A percentile compares a stretch with the other conserved stretches of the same genome.
Conservation (phyloP, 1,140 invertebrate species). For the Tetragonula clypearis region DNA sequence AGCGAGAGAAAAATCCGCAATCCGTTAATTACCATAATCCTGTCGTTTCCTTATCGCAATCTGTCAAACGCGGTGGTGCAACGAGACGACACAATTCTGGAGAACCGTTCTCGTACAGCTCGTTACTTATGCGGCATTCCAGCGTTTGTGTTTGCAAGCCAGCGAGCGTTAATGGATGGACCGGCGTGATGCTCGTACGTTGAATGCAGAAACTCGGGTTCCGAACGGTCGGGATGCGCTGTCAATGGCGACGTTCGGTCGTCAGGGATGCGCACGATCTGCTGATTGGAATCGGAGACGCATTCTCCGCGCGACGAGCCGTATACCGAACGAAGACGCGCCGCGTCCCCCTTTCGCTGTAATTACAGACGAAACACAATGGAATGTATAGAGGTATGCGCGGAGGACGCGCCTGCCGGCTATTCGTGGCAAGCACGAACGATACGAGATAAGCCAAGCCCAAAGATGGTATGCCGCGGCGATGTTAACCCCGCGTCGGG, state of each 20-base stretch:
- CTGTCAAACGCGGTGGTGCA: background rate
- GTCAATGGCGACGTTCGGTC: constrained; percentile 27
- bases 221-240: background rate
- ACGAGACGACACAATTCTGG: background rate
- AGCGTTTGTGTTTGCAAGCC: background rate
- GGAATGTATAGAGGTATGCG: constrained; percentile 74
- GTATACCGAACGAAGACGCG: constrained; percentile 33
- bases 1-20: background rate
- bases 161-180: background rate
- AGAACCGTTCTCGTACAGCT: background rate
- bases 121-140: background rate
- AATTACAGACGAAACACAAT: constrained; percentile 76
- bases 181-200: background rate
- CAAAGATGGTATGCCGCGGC: constrained; percentile 69
- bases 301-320: constrained; percentile 36
- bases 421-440: constrained; percentile 47
- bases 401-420: constrained; percentile 60
- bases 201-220: background rate
- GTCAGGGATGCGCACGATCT: background rate
- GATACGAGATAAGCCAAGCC: constrained; percentile 65
- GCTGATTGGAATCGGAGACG: constrained; percentile 44
- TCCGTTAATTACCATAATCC: constrained; percentile 7
- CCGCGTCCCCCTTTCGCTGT: constrained; percentile 55
- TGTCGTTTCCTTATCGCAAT: background rate
- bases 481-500: constrained; percentile 51